A percentile compares a stretch with the other conserved stretches of the same genome.
phyloP scores from a whole-genome alignment of 2,113 vertebrate species.

The Pampusana beccarii region DNA sequence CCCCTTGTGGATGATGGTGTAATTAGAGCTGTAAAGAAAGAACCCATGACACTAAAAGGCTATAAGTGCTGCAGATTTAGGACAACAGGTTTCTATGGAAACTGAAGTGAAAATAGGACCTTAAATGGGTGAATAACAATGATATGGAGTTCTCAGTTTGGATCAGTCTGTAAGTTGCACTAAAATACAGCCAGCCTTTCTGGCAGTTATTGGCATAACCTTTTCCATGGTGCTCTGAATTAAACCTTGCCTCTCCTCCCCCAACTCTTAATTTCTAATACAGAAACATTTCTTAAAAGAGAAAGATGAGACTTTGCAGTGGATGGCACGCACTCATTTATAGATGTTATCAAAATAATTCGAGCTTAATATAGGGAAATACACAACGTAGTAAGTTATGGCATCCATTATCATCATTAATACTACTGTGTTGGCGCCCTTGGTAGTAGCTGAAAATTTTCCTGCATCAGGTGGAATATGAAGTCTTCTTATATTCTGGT shows the following conservation, averaged over 20 bases:
- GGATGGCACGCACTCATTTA: neutral
- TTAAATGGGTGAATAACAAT: constrained; percentile 56
- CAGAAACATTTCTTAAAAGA: neutral
- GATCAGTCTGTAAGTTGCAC: constrained; percentile 31
- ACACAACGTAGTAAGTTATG: neutral
- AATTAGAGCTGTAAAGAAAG: constrained; percentile 72
- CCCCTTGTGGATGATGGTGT: constrained; percentile 66
- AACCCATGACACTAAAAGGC: constrained; percentile 70
- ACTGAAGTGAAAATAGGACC: constrained; percentile 63
- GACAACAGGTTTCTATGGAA: constrained; percentile 73
- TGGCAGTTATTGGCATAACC: constrained; percentile 31
- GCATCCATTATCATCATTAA: neutral
- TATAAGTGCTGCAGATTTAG: constrained; percentile 66
- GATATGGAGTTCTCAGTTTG: constrained; percentile 45
- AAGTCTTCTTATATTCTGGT: neutral
- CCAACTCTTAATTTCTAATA: neutral
- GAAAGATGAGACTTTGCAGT: neutral
- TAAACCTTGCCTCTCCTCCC: neutral
- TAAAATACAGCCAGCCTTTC: constrained; percentile 33
- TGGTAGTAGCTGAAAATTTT: neutral
- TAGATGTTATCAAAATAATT: neutral
- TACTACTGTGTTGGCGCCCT: neutral
- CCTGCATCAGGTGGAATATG: neutral
- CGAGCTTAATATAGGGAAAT: neutral
- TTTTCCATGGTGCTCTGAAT: neutral